These are phyloP conservation scores for Drosophila pectinifera DNA, from an alignment of 1,140 invertebrate species.

Conservation along the genomic window DNA sequence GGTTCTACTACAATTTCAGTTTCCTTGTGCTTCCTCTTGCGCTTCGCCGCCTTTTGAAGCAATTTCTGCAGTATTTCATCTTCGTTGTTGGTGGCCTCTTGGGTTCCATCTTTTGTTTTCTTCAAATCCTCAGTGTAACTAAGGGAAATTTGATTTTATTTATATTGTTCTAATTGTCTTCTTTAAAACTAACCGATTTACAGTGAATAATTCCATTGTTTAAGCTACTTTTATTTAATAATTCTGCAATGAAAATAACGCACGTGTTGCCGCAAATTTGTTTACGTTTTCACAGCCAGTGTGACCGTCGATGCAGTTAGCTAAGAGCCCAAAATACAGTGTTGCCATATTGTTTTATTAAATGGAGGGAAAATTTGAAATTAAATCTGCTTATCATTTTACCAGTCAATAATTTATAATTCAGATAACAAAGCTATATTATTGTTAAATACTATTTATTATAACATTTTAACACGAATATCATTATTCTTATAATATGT, in stretches of 20 bases:
- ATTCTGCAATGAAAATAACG: conserved; percentile 10
- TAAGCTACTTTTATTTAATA: conserved; percentile 14
- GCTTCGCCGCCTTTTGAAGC: conserved; percentile 85
- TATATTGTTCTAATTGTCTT: background rate
- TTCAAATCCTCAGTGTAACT: conserved; percentile 58
- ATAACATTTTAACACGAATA: no score
- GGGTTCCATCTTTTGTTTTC: conserved; percentile 18
- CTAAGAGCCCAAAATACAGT: background rate
- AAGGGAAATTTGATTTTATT: background rate
- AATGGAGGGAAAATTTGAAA: background rate
- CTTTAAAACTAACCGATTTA: conserved; percentile 66
- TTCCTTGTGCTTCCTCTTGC: conserved; percentile 70
- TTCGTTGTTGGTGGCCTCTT: conserved; percentile 75
- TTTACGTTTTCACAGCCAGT: conserved; percentile 58
- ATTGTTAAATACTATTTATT: no score
- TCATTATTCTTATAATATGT: no score
- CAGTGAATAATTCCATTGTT: conserved; percentile 81
- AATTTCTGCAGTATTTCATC: conserved; percentile 87
- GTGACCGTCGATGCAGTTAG: conserved; percentile 15
- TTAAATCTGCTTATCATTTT: no score
- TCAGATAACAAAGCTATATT: no score
- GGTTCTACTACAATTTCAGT: conserved; percentile 32
- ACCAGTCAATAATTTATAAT: no score
- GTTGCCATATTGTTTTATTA: conserved; percentile 2
- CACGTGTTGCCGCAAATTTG: conserved; percentile 65